A percentile compares a stretch with the other conserved stretches of the same genome.
Conservation (phyloP, 2,888 invertebrate species). For the Smittia aterrima region DNA sequence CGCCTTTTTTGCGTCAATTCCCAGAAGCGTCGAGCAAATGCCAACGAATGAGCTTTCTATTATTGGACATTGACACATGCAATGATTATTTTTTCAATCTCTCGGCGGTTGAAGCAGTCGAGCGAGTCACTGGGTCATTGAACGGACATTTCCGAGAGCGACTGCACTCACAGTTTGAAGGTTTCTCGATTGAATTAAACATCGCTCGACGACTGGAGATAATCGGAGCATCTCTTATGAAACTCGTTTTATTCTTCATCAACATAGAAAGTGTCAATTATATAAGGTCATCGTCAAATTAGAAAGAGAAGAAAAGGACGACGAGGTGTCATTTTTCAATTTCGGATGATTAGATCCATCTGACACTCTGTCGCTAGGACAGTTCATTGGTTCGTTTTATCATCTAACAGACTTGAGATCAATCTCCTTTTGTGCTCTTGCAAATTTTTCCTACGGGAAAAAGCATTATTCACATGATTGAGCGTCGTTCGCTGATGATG, state of each 20-base stretch:
- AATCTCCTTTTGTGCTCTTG: background rate
- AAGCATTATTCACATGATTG: no score
- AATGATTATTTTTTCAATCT: background rate
- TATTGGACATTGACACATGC: slow-evolving; percentile 37
- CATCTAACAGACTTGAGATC: background rate
- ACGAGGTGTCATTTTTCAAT: slow-evolving; percentile 17
- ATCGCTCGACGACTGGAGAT: no score
- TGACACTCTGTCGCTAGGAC: background rate
- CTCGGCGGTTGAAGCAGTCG: background rate
- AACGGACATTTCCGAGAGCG: background rate
- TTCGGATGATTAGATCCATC: background rate
- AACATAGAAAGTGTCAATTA: slow-evolving; percentile 32
- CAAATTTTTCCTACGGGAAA: background rate
- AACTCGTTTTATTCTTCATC: slow-evolving; percentile 3
- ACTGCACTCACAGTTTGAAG: background rate
- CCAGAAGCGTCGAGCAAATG: background rate
- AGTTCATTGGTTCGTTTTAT: background rate
- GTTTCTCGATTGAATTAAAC: no score
- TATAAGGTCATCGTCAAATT: background rate
- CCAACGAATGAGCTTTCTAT: slow-evolving; percentile 1
- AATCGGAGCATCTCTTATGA: no score
- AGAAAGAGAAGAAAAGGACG: background rate
- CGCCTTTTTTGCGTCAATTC: slow-evolving; percentile 12
- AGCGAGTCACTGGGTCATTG: background rate
- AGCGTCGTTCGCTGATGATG: background rate